Conservation (phyloP, 2,113 vertebrate genomes). For the Cottus gobio region DNA sequence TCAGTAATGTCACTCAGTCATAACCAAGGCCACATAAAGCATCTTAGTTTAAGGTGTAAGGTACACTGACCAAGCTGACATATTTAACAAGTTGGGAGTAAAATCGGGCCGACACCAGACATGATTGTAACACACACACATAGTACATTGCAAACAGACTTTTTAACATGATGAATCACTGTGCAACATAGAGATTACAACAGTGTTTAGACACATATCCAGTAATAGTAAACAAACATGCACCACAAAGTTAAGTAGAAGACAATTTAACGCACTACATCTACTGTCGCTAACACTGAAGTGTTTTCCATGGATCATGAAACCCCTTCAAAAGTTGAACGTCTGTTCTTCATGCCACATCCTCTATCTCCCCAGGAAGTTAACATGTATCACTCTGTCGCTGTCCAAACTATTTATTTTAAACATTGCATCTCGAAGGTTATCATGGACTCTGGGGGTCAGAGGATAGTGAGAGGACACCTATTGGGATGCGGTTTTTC, state of each 20-base stretch:
- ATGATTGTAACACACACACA: conserved; percentile 45
- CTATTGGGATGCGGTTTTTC: neutral
- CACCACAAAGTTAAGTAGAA: conserved; percentile 63
- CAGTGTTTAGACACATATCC: conserved; percentile 56
- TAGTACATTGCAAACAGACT: conserved; percentile 46
- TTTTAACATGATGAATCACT: conserved; percentile 45
- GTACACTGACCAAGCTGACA: neutral
- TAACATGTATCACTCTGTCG: neutral
- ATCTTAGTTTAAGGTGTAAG: neutral
- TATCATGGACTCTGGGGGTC: conserved; percentile 6
- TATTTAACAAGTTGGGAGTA: neutral
- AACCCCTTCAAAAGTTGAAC: conserved; percentile 1
- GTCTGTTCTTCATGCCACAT: neutral
- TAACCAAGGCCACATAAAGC: neutral
- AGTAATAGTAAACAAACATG: conserved; percentile 71
- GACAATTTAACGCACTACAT: conserved; percentile 59
- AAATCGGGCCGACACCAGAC: neutral
- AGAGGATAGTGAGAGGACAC: conserved; percentile 1
- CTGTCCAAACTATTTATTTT: neutral
- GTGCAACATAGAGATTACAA: conserved; percentile 46
- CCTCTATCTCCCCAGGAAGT: neutral
- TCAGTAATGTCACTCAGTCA: no score
- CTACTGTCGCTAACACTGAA: conserved; percentile 46
- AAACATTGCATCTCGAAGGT: conserved; percentile 7
- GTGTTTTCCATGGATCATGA: conserved; percentile 5